Conservation (phyloP, 1,140 invertebrate genomes). For the Trichonephila clavipes region DNA sequence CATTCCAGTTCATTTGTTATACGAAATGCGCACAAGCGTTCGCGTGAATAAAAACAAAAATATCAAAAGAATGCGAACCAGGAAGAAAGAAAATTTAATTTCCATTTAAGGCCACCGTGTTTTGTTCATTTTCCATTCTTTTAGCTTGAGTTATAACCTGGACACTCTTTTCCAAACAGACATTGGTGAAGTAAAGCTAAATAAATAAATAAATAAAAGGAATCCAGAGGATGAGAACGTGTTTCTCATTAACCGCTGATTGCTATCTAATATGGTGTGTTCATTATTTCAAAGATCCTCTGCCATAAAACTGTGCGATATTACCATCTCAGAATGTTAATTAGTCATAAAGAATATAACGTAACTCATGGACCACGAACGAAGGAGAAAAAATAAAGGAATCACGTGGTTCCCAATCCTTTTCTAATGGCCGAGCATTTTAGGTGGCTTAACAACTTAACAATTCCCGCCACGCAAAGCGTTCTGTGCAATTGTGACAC, state of each 20-base stretch:
- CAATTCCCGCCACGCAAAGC: slow-evolving; percentile 28
- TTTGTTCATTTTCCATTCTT: background rate
- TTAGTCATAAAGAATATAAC: slow-evolving; percentile 18
- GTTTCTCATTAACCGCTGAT: slow-evolving; percentile 22
- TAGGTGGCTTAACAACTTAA: background rate
- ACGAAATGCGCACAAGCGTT: background rate
- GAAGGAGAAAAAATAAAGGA: background rate
- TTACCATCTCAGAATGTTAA: slow-evolving; percentile 35
- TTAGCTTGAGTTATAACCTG: slow-evolving; percentile 17
- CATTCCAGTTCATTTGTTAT: too few relatives aligned
- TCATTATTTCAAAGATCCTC: slow-evolving; percentile 29
- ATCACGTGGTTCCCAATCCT: background rate
- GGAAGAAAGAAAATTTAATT: slow-evolving; percentile 8
- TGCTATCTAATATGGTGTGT: background rate
- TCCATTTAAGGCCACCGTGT: slow-evolving; percentile 24
- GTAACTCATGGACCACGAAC: background rate
- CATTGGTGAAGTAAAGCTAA: background rate
- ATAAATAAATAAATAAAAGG: background rate
- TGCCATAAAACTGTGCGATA: slow-evolving; percentile 22
- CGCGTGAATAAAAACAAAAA: background rate
- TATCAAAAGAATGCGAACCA: background rate
- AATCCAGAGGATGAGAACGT: background rate
- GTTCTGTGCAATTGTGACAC: background rate
- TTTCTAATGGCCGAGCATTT: background rate
- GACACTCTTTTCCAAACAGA: background rate